Evolutionary conservation across 2,113 vertebrate genomes (phyloP), one percentile per base, ranked within the genome.

Genomic region (Prunella himalayana): DNA sequence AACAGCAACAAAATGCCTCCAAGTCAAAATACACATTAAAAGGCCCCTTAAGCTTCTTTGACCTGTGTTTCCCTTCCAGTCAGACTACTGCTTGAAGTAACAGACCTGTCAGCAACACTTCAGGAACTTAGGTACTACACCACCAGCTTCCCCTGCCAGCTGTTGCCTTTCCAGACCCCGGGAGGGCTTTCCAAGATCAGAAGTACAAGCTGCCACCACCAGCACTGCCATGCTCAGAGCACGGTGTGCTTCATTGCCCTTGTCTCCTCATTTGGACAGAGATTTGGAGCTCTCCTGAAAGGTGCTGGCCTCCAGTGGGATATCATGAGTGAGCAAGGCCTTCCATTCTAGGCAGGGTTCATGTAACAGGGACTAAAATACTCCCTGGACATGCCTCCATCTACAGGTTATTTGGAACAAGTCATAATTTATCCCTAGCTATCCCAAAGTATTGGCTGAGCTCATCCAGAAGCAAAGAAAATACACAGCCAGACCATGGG

Each of bases 351-450:
- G 66, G 79, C 42, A 80, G 47, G 59, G 51, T 71, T 92, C 63
- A 66, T 27, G 31, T 92, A 42, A 92, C 79, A 78, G 71, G 51
- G 85, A 81, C 71, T 70, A 92, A 96, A 95, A 95, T 94, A 96
- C 84, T 66, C 88, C 41, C 65, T 64, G 61, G 49, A 45, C 61
- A 63, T 21, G 51, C 39, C 11, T 88, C 65, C n/a, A 61, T 60
- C 83, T 60, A 76, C 63, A 76, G 70, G 81, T 89, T 95, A 97
- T 91, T 94, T 85, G 83, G 18, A 87, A 23, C 66, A 24, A 79
- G 89, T 86, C 33, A 61, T 53, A 45, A 78, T 88, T 86, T 77
- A 90, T 90, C 71, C 79, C 33, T 33, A 51, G 77, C 54, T 70
- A 42, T 80, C 80, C 85, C 63, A 54, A 91, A 84, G 57, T 33